Evolutionary conservation across 2,113 vertebrate genomes (phyloP).

Genomic region (Peromyscus leucopus): DNA sequence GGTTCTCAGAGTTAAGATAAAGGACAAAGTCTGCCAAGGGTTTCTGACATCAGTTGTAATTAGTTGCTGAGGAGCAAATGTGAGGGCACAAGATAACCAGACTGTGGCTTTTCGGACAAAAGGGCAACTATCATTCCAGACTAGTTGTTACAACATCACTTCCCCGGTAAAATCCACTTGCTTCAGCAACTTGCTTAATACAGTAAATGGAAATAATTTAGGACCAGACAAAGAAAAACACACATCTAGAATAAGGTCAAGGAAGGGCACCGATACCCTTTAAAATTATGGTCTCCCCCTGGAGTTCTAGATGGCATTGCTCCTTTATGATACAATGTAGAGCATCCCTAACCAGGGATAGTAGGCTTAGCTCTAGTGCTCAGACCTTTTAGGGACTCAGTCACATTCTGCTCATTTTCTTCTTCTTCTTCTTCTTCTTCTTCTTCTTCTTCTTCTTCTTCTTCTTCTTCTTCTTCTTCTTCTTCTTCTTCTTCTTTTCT

Average conservation of each 20-base stretch:
- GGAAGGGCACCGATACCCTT: not conserved
- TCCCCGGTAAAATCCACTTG: not conserved
- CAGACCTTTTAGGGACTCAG: not conserved
- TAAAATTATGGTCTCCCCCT: not conserved
- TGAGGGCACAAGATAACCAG: not conserved
- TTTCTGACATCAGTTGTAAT: not conserved
- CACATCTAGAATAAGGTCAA: not conserved
- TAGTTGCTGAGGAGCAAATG: not conserved
- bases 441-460: rapidly evolving
- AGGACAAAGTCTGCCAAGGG: not conserved
- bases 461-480: no score
- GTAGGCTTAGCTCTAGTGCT: not conserved
- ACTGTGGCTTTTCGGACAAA: not conserved
- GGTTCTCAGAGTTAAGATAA: not conserved
- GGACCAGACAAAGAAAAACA: not conserved
- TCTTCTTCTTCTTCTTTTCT: not conserved
- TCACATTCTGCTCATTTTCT: not conserved
- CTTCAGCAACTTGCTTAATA: not conserved
- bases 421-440: not conserved
- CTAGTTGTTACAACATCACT: not conserved
- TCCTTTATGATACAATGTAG: not conserved
- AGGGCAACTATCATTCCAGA: not conserved
- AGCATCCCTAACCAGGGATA: no score
- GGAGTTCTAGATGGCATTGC: not conserved
- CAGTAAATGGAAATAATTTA: not conserved